These are phyloP conservation scores for Ophion ellenae DNA, from an alignment of 2,888 invertebrate genomes.

Conservation along the genomic window DNA sequence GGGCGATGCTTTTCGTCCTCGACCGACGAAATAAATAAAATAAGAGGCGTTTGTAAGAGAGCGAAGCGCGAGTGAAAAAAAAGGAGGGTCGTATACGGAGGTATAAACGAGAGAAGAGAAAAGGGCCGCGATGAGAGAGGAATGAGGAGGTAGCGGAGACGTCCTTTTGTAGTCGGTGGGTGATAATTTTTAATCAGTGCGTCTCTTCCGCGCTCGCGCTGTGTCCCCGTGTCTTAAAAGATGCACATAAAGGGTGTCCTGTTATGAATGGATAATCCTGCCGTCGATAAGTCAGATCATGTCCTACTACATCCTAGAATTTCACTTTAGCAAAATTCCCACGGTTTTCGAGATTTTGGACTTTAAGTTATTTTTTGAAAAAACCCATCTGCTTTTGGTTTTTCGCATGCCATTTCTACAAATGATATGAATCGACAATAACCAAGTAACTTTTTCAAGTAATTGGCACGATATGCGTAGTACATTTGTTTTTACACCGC, in stretches of 20 bases:
- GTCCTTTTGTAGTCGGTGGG: slow-evolving; percentile 78
- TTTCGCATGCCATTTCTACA: too few relatives aligned
- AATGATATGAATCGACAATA: too few relatives aligned
- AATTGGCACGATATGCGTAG: too few relatives aligned
- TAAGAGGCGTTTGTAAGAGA: slow-evolving; percentile 65
- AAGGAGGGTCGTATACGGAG: slow-evolving; percentile 36
- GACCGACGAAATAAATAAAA: slow-evolving; percentile 73
- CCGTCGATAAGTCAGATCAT: too few relatives aligned
- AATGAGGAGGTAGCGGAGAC: slow-evolving; percentile 65
- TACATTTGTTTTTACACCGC: too few relatives aligned
- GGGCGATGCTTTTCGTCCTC: slow-evolving; percentile 40
- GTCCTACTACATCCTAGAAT: too few relatives aligned
- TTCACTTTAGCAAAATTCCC: too few relatives aligned
- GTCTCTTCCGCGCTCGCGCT: slow-evolving; percentile 70
- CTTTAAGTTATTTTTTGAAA: too few relatives aligned
- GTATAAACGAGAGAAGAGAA: slow-evolving; percentile 41
- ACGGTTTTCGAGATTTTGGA: too few relatives aligned
- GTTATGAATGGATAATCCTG: too few relatives aligned
- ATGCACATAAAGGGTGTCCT: neutral
- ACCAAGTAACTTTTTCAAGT: too few relatives aligned
- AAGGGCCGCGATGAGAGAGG: slow-evolving; percentile 52
- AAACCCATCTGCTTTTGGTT: too few relatives aligned
- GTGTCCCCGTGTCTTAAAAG: slow-evolving; percentile 48
- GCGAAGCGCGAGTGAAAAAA: slow-evolving; percentile 54
- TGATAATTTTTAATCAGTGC: slow-evolving; percentile 82